Base-by-base conservation (phyloP, 2,888 invertebrate genomes). In the Himalopsyche kuldschensis region DNA sequence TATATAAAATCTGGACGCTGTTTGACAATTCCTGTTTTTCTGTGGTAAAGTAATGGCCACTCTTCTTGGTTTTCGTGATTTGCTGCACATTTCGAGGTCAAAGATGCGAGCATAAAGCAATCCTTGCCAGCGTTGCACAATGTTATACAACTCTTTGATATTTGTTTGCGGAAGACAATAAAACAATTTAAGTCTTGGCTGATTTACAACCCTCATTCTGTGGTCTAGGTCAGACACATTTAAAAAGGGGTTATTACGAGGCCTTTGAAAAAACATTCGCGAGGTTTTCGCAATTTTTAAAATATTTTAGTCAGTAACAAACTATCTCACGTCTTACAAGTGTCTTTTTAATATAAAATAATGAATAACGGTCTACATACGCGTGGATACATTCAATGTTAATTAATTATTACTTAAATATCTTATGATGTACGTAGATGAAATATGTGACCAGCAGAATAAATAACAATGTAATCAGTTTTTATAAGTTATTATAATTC, bases 111-210 rank as follows among this genome's bases (percentile, higher is more conserved):
- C 55, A 47, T 81, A 81, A 81, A 75, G 32, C 76, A 81, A 81
- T 81, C 76, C 47, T 20, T 48, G 27, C 32, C 31, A 15, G 31
- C 31, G 17, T 80, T 80, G 80, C 63, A 69, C 46, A 32, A 41
- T 80, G 30, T 55, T 55, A 80, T 75, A 79, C 75, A 80, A 80
- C 80, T 69, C 79, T 32, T 69, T 69, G 35, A 69, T 41, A 30
- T 69, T 80, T 80, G 80, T 80, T 79, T 80, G 80, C 63, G 80
- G 80, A 80, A 79, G 69, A 80, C 80, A 80, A 80, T 69, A 80
- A 63, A 35, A 69, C 35, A 63, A 31, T 80, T 69, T 41, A 55
- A 63, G 79, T 31, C 55, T 32, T 15, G 4, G n/a, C 24, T 35
- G 69, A 46, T 27, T 30, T 41, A 69, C 63, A 41, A 80, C 63